phyloP scores from a whole-genome alignment of 2,888 invertebrate species.

The Aradus depressus region DNA sequence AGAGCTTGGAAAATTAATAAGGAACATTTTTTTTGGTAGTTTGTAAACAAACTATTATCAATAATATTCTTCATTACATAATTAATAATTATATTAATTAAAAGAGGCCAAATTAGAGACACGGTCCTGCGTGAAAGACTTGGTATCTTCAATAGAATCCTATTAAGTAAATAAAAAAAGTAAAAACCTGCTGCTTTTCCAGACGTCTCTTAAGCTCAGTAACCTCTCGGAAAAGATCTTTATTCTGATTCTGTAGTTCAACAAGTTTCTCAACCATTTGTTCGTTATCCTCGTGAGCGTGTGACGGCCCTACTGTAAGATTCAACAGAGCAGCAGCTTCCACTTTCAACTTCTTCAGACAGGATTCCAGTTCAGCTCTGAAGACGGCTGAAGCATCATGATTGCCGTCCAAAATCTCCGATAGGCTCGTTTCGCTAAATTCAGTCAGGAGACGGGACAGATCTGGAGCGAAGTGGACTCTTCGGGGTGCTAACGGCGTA shows the following conservation, averaged over 20 bases:
- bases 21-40: too few species aligned
- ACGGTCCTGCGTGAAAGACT: too few species aligned
- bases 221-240: slow-evolving; percentile 4
- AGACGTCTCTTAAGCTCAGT: slow-evolving; percentile 1
- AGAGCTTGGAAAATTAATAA: too few species aligned
- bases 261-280: slow-evolving; percentile 13
- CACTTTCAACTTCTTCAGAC: slow-evolving; percentile 51
- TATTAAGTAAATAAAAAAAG: background rate
- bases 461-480: slow-evolving; percentile 62
- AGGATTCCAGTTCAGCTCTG: slow-evolving; percentile 53
- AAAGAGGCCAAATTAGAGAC: too few species aligned
- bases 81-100: too few species aligned
- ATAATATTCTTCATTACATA: too few species aligned
- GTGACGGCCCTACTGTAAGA: slow-evolving; percentile 39
- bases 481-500: slow-evolving; percentile 34
- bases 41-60: too few species aligned
- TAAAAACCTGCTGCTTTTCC: slow-evolving; percentile 1
- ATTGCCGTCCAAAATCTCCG: slow-evolving; percentile 4
- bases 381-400: slow-evolving; percentile 38
- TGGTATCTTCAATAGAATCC: too few species aligned
- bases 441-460: slow-evolving; percentile 45
- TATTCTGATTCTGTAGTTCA: slow-evolving; percentile 9
- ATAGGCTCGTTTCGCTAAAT: slow-evolving; percentile 4
- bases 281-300: slow-evolving; percentile 14
- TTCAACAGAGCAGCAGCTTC: slow-evolving; percentile 61